Base-by-base conservation (phyloP, 2,113 vertebrate species). In the Hyaena hyaena region DNA sequence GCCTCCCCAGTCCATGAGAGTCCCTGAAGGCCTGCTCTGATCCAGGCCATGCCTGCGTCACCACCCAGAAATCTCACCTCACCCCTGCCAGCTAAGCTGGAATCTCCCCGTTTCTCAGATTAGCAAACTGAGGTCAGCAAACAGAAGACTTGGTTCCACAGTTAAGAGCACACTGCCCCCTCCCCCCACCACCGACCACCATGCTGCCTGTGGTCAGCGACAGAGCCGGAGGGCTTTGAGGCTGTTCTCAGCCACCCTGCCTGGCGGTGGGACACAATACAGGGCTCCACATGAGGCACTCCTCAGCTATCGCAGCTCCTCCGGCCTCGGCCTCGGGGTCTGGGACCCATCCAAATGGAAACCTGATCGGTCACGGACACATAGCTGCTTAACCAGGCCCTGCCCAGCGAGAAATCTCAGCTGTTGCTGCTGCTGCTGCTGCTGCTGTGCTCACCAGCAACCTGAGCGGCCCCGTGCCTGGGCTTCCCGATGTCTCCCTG, bases 41-140 rank as follows among this genome's bases (percentile, higher is more conserved):
- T 16, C 48, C 45, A 55, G 11, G 39, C 14, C 0, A 0, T 2
- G 19, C 50, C 15, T 39, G 48, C 1, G 6, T 53, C 77, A 61
- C 28, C 35, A 5, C 26, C 2, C 19, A 21, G 58, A 65, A 35
- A 43, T 26, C 10, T 50, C 50, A 1, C 63, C 31, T 35, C n/a
- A 12, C n/a, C 77, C 61, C 58, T 50, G 43, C 53, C 26, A 2
- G 55, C 66, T 26, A 33, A 80, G 83, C 11, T 0, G 90, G 96
- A 88, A 89, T 96, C 86, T 93, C 89, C 91, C 96, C 17, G 35
- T 84, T 96, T 95, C 88, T 95, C 81, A 84, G 87, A 80, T 19
- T 28, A 76, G 33, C 80, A 76, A 31, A 66, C 23, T 0, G 23
- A 89, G 73, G 21, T 53, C 31, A 11, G 10, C 1, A 55, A 21